A percentile compares a stretch with the other conserved stretches of the same genome.
phyloP scores from a whole-genome alignment of 2,888 invertebrate genomes.

The Atethmia centrago region DNA sequence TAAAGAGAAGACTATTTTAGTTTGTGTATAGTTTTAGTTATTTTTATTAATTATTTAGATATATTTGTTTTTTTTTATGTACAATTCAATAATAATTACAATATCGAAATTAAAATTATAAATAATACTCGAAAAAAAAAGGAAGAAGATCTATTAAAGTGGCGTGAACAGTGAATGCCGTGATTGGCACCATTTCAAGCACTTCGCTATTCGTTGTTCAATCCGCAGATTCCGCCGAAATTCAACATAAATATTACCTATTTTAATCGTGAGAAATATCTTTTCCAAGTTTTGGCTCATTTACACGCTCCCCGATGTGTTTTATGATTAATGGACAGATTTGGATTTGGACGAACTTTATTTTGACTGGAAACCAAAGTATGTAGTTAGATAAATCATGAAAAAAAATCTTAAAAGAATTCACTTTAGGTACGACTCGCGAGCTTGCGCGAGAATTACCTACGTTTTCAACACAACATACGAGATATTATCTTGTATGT shows the following conservation, averaged over 20 bases:
- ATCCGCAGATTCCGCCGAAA: slow-evolving; percentile 44
- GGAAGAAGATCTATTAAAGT: slow-evolving; percentile 15
- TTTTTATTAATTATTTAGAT: too few species aligned
- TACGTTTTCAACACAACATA: too few species aligned
- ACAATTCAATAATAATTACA: too few species aligned
- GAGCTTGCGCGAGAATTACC: too few species aligned
- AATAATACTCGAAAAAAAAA: too few species aligned
- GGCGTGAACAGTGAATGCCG: slow-evolving; percentile 7
- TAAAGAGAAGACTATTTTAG: too few species aligned
- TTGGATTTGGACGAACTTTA: slow-evolving; percentile 17
- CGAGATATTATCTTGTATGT: too few species aligned
- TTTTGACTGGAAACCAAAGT: slow-evolving; percentile 9
- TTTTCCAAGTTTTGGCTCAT: slow-evolving; percentile 18
- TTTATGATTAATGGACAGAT: slow-evolving; percentile 11
- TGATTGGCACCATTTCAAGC: slow-evolving; percentile 61
- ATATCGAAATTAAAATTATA: too few species aligned
- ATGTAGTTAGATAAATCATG: neutral
- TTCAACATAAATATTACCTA: slow-evolving; percentile 61
- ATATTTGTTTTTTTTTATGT: too few species aligned
- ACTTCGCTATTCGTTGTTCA: slow-evolving; percentile 32
- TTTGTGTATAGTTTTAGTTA: too few species aligned
- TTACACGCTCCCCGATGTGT: slow-evolving; percentile 8
- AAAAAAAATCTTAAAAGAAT: neutral
- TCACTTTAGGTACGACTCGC: neutral
- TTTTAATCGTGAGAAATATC: slow-evolving; percentile 46